phyloP scores from a whole-genome alignment of 37 sponge, comb jelly and placozoan genomes.

The Tethya wilhelma region DNA sequence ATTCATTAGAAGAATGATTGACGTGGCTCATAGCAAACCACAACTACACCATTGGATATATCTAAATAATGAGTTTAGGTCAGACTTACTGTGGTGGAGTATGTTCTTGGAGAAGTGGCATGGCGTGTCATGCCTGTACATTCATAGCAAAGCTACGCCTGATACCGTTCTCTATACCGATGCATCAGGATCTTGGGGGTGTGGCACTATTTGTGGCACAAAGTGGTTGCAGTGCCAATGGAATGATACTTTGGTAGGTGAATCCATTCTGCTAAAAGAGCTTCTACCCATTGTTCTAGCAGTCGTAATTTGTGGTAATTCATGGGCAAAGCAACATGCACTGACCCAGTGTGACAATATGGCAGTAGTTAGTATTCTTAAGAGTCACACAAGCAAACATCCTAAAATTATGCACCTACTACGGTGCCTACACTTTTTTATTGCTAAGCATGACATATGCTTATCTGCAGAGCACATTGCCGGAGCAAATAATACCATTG shows the following conservation, averaged over 20 bases:
- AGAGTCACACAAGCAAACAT: constrained; percentile 9
- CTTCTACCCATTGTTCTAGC: constrained; percentile 46
- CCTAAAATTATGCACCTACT: constrained; percentile 28
- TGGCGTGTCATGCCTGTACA: neutral
- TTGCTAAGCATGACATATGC: constrained; percentile 2
- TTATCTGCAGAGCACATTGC: constrained; percentile 19
- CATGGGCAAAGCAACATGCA: constrained; percentile 3
- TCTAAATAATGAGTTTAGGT: neutral
- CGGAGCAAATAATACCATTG: constrained; percentile 34
- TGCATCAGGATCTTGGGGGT: constrained; percentile 38
- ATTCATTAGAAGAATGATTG: neutral
- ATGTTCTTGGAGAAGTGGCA: constrained; percentile 1
- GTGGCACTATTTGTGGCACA: constrained; percentile 13
- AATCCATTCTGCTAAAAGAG: constrained; percentile 22
- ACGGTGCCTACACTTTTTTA: constrained; percentile 39
- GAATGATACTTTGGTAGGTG: neutral
- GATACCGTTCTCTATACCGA: constrained; percentile 3
- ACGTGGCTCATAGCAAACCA: neutral
- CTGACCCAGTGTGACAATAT: constrained; percentile 27
- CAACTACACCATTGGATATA: neutral
- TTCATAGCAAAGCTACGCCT: neutral
- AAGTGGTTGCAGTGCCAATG: constrained; percentile 38
- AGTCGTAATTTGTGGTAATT: constrained; percentile 8
- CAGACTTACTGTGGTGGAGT: constrained; percentile 8
- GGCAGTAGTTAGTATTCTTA: constrained; percentile 18